phyloP scores from a whole-genome alignment of 2,797 vertebrate genomes.

The Rhabdophis nuchalis region DNA sequence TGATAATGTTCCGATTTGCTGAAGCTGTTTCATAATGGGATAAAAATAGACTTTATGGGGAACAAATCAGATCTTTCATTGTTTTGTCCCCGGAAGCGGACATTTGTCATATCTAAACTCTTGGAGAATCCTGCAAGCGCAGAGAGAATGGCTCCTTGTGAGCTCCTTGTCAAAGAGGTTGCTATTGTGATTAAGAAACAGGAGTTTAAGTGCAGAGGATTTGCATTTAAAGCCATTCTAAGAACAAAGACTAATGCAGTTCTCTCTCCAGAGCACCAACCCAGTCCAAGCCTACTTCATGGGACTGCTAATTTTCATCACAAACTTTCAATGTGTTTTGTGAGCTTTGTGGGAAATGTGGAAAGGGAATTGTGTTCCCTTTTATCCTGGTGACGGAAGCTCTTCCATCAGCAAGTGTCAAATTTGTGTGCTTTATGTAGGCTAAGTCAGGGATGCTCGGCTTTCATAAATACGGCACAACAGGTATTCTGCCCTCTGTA shows the following conservation, averaged over 20 bases:
- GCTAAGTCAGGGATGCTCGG: background rate
- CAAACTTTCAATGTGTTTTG: background rate
- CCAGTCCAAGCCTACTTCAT: background rate
- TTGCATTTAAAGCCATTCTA: background rate
- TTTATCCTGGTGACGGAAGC: background rate
- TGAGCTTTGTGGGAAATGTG: background rate
- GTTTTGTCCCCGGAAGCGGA: background rate
- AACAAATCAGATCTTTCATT: background rate
- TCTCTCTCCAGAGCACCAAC: no score
- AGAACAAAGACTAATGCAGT: background rate
- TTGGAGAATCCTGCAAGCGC: background rate
- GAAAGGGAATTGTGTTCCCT: background rate
- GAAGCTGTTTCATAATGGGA: background rate
- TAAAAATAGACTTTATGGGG: background rate
- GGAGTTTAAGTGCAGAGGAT: background rate
- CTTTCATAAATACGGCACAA: background rate
- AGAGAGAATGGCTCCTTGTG: background rate
- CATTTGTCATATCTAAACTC: background rate
- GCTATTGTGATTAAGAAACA: background rate
- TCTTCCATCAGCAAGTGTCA: background rate
- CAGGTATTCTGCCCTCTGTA: background rate
- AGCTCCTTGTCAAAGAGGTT: background rate
- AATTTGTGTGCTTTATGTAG: no score
- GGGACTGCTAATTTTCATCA: background rate
- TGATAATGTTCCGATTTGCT: background rate